Base-by-base conservation (phyloP, 2,113 vertebrate species). In the Macrotus californicus region DNA sequence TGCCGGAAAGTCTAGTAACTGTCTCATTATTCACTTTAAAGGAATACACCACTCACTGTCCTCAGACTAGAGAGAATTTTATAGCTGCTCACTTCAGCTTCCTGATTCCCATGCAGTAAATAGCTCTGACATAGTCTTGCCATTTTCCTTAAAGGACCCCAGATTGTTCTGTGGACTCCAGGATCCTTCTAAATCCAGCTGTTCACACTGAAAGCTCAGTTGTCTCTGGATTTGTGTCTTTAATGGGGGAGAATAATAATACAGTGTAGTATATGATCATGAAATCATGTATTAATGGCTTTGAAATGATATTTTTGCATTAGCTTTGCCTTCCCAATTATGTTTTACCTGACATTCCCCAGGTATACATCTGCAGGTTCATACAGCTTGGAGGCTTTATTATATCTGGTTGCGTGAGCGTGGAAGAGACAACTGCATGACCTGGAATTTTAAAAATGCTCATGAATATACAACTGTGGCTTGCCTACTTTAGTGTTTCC, bases 61-160 rank as follows among this genome's bases (percentile, higher is more conserved):
- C 92, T 93, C 43, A 24, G 70, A 83, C 39, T 54, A 72, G 36
- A 86, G 36, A 80, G 31, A 64, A 24, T 52, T 93, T 80, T 56
- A 36, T 19, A 85, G 50, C 80, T 70, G 64, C 34, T 14, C 36
- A 52, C 31, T 67, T 64, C 21, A 46, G 43, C 64, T 56, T 89
- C 24, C 5, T 56, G 39, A 94, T 87, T 67, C 31, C 39, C 66
- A 1, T 29, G 34, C 7, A 39, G 83, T 69, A 50, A 41, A 34
- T 79, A 75, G 3, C n/a, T 54, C 43, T 72, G 29, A 31, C 76
- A 43, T 5, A 7, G 77, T 46, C 81, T 50, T 67, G 12, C 39
- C 56, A n/a, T 31, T 70, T 94, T 91, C 72, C 93, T 67, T 72
- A 18, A 77, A 95, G 93, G 39, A 48, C 22, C n/a, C n/a, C 61